Evolutionary conservation across 2,888 invertebrate genomes (phyloP).

Genomic region (Dastarcus helophoroides): DNA sequence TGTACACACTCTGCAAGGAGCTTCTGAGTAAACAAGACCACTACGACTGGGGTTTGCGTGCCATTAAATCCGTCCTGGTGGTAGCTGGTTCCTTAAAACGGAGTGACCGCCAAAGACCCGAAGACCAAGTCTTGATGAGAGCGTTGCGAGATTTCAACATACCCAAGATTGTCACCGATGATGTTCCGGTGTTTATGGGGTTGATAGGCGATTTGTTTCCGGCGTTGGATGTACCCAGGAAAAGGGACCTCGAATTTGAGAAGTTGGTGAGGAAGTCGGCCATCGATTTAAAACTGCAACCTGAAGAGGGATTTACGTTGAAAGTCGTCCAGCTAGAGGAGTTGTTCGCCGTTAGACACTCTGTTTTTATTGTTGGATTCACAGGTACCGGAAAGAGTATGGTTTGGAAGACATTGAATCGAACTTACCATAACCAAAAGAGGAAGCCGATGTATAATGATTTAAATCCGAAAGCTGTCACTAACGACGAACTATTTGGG

Average conservation of each 20-base stretch:
- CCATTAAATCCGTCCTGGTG: constrained; percentile 90
- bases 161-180: constrained; percentile 89
- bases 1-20: constrained; percentile 83
- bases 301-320: constrained; percentile 79
- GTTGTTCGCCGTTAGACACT: constrained; percentile 85
- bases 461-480: constrained; percentile 92
- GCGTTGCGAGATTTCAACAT: constrained; percentile 89
- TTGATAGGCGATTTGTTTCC: constrained; percentile 89
- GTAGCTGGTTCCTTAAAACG: constrained; percentile 86
- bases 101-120: constrained; percentile 62
- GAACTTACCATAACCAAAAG: constrained; percentile 72
- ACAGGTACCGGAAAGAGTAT: constrained; percentile 87
- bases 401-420: constrained; percentile 83
- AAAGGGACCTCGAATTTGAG: constrained; percentile 76
- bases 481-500: constrained; percentile 90
- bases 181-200: constrained; percentile 86
- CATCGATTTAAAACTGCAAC: constrained; percentile 72
- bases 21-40: constrained; percentile 89
- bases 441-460: constrained; percentile 76
- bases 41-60: constrained; percentile 92
- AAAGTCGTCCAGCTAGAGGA: constrained; percentile 88
- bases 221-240: constrained; percentile 81
- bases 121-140: constrained; percentile 90
- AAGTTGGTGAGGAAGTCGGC: constrained; percentile 65
- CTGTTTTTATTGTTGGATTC: constrained; percentile 58